Base-by-base conservation (phyloP, 2,797 vertebrate species). In the Paedocypris micromegethes region DNA sequence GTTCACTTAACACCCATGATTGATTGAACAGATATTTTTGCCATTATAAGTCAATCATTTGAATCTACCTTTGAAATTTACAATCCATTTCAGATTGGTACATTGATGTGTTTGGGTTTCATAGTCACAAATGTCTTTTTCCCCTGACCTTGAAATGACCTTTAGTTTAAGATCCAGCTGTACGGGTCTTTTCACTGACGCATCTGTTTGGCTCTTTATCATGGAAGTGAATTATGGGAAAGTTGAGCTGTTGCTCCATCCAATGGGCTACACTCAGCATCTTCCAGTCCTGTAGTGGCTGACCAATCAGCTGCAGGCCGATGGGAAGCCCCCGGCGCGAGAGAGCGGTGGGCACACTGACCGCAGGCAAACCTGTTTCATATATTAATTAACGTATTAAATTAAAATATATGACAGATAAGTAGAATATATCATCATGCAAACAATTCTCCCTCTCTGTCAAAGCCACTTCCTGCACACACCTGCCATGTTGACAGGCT, bases 401-500 rank as follows among this genome's bases (percentile, higher is more conserved):
- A 23, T 23, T 23, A 23, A 23, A 23, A 23, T 23, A 23, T 23
- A 23, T 23, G 23, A 23, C 23, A 23, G 23, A 23, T 23, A 23
- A 23, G 23, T 23, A 23, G 23, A 23, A 23, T 23, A 23, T 23
- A 40, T 49, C 9, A 38, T 9, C 5, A 43, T 1, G 2, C 57
- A 54, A 53, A 41, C 6, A 54, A 53, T 46, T 64, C 23, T 2
- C 37, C 37, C 46, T 43, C 49, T 65, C 5, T 49, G 6, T 49
- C 39, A 51, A 51, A 51, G 42, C 38, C n/a, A 48, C 39, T 61
- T 69, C 39, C 40, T 50, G 42, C 46, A 23, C 47, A 51, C 39
- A 98, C 97, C 97, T 85, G 97, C 94, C 85, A 97, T 88, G 83
- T 99, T 98, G 72, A 84, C 93, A 38, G 94, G 89, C 77, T 97